phyloP scores from a whole-genome alignment of 2,888 invertebrate species.

The Parnassius apollo region DNA sequence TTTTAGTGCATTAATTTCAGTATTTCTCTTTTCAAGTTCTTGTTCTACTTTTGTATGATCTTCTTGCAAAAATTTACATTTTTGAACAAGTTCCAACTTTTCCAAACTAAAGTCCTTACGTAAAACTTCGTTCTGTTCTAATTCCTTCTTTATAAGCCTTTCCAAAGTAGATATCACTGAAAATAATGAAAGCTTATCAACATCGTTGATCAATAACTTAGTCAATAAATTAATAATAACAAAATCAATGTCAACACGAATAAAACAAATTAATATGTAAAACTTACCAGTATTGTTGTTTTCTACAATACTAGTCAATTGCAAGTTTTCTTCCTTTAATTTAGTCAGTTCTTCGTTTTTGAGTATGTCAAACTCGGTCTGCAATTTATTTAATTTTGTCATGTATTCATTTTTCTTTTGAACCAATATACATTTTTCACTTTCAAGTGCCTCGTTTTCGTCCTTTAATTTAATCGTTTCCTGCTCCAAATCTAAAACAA shows the following conservation, averaged over 20 bases:
- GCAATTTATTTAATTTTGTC: slow-evolving; percentile 34
- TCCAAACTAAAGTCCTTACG: slow-evolving; percentile 42
- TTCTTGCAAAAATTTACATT: slow-evolving; percentile 52
- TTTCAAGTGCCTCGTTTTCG: slow-evolving; percentile 13
- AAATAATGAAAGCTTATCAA: slow-evolving; percentile 34
- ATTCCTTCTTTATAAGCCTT: slow-evolving; percentile 43
- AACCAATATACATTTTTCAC: slow-evolving; percentile 16
- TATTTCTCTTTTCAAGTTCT: slow-evolving; percentile 47
- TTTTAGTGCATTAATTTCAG: slow-evolving; percentile 40
- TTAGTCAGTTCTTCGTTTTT: slow-evolving; percentile 28
- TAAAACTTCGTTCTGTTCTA: slow-evolving; percentile 41
- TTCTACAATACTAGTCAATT: slow-evolving; percentile 36
- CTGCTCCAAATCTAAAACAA: slow-evolving; percentile 25
- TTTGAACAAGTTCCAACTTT: slow-evolving; percentile 44
- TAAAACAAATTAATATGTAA: neutral
- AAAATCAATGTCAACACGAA: neutral
- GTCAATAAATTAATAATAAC: too few species aligned
- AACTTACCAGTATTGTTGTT: slow-evolving; percentile 48
- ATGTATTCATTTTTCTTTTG: slow-evolving; percentile 27
- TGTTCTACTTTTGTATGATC: slow-evolving; percentile 51
- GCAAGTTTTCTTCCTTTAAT: slow-evolving; percentile 35
- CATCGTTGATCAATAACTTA: neutral
- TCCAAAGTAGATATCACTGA: slow-evolving; percentile 51
- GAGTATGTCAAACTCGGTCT: slow-evolving; percentile 45
- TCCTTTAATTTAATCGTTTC: slow-evolving; percentile 22